A percentile compares a stretch with the other conserved stretches of the same genome.
phyloP scores from a whole-genome alignment of 2,797 vertebrate genomes.

The Protosalanx chinensis region DNA sequence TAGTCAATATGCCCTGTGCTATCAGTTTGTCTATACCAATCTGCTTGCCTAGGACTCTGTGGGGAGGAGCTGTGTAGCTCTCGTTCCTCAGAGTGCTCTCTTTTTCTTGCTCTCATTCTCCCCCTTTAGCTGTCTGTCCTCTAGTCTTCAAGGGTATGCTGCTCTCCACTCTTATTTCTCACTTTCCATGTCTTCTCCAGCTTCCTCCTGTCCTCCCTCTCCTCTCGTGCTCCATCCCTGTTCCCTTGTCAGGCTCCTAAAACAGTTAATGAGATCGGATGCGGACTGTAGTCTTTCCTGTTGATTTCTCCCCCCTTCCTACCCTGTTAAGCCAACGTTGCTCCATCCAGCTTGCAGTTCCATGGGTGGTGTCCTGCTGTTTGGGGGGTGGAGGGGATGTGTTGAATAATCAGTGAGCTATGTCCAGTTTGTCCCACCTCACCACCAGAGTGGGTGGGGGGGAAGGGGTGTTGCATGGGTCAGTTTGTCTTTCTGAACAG shows the following conservation, averaged over 20 bases:
- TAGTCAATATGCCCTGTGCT: too few species aligned
- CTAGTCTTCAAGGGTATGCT: neutral
- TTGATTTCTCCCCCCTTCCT: too few species aligned
- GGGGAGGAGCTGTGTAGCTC: neutral
- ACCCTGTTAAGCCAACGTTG: too few species aligned
- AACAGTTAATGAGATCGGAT: neutral
- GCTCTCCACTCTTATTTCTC: neutral
- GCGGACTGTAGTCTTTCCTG: neutral
- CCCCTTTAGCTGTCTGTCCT: neutral
- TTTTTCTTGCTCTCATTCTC: constrained; percentile 23
- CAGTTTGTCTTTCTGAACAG: neutral
- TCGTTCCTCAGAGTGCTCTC: constrained; percentile 23
- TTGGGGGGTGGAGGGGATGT: too few species aligned
- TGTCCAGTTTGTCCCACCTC: neutral
- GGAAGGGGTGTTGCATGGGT: neutral
- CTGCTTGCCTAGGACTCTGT: too few species aligned
- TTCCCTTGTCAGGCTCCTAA: neutral
- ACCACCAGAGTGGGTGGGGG: neutral
- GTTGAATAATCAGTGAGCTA: neutral
- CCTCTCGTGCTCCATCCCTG: constrained; percentile 12
- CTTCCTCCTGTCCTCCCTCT: neutral
- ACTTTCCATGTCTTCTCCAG: neutral
- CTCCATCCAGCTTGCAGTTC: too few species aligned
- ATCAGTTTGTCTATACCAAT: too few species aligned
- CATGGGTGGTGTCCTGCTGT: too few species aligned